A percentile compares a stretch with the other conserved stretches of the same genome.
phyloP scores from a whole-genome alignment of 2,113 vertebrate genomes.

The Pomatorhinus ruficollis region DNA sequence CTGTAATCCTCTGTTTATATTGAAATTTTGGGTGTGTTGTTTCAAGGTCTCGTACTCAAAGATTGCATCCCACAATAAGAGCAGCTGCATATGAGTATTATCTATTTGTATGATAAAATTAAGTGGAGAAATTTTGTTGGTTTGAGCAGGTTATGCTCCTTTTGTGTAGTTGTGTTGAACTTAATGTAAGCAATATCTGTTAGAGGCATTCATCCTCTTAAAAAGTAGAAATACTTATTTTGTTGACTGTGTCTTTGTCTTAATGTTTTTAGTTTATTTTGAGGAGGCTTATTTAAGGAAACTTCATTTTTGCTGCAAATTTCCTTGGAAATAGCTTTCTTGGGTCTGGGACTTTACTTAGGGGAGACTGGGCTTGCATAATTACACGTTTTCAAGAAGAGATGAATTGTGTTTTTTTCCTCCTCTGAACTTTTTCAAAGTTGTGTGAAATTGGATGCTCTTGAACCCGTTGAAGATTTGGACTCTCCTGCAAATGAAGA shows the following conservation, averaged over 20 bases:
- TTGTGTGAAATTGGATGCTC: constrained; percentile 79
- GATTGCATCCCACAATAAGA: not conserved
- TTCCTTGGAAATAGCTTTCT: not conserved
- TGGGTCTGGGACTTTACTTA: not conserved
- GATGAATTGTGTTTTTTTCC: not conserved
- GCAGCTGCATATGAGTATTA: not conserved
- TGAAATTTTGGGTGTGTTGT: not conserved
- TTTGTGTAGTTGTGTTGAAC: not conserved
- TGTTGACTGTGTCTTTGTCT: not conserved
- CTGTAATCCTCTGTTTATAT: not conserved
- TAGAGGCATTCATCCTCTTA: not conserved
- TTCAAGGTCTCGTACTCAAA: not conserved
- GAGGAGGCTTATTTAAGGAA: not conserved
- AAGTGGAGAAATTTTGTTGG: not conserved
- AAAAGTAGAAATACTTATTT: not conserved
- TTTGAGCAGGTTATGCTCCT: not conserved
- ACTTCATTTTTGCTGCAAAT: not conserved
- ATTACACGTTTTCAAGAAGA: not conserved
- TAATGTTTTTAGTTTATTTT: not conserved
- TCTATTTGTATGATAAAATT: not conserved
- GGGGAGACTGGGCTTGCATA: not conserved
- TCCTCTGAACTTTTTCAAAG: constrained; percentile 44
- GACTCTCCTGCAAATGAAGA: constrained; percentile 72
- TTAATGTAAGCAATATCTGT: not conserved
- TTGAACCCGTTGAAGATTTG: constrained; percentile 79